Base-by-base conservation (phyloP, 1,140 invertebrate genomes). In the Drosophila sechellia region DNA sequence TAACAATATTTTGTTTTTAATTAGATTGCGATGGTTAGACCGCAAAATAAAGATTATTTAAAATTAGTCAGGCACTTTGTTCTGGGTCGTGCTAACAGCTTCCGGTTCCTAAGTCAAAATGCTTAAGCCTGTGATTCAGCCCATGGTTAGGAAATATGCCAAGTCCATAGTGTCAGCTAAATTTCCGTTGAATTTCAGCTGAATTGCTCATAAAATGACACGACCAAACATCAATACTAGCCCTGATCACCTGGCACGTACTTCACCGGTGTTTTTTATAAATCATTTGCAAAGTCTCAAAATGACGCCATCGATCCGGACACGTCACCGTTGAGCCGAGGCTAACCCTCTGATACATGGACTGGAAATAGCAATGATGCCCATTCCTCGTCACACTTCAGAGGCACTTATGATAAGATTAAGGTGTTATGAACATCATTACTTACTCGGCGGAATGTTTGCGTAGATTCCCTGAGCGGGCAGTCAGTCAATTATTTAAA, bases 381-480 rank as follows among this genome's bases (percentile, higher is more conserved):
- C 5, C 8, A 55, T 37, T 48, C 11, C n/a, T 48, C 59, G 43
- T 45, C 50, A 69, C 25, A 61, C 49, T 46, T 22, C 40, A 37
- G 63, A 69, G 52, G 34, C 66, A 57, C 50, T 81, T 79, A 61
- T 83, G 83, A 86, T 86, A 73, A 86, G 84, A 87, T 86, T 86
- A 89, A 60, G 50, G 43, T 59, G 54, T 63, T 56, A 40, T 57
- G 42, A 55, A 35, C 68, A 68, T 53, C 49, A 34, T 48, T 54
- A 52, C 42, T 37, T 40, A 27, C 11, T 27, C 40, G 46, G 20
- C 58, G 56, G 42, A 43, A 54, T 55, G 25, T 48, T 15, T 3
- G 43, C 20, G 20, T 22, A 22, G 37, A 68, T 52, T 46, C 64
- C 20, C 15, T 58, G 55, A 53, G 35, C 64, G 58, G 50, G 3